Percentiles rank a stretch among this genome's conserved stretches.
These are phyloP conservation scores for Galleria mellonella DNA, from an alignment of 1,140 invertebrate species.

Conservation along the genomic window DNA sequence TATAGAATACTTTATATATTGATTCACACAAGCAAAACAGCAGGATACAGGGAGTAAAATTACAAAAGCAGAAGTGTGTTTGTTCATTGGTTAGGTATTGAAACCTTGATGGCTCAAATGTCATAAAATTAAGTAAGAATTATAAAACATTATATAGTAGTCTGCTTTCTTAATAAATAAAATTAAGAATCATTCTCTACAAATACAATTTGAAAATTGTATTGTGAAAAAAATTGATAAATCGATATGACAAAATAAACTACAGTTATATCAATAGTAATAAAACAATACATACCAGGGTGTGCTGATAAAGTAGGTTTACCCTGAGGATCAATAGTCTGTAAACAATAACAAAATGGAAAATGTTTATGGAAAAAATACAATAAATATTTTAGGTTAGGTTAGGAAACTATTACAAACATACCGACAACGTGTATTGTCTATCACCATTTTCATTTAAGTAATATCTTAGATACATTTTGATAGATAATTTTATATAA, in stretches of 20 bases:
- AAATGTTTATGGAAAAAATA: neutral
- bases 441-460: conserved; percentile 81
- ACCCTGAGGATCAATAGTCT: conserved; percentile 85
- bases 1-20: too few relatives aligned
- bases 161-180: too few relatives aligned
- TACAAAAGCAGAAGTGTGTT: neutral
- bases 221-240: too few relatives aligned
- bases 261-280: too few relatives aligned
- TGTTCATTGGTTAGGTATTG: neutral
- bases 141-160: too few relatives aligned
- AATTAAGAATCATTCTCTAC: too few relatives aligned
- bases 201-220: too few relatives aligned
- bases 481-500: too few relatives aligned
- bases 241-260: too few relatives aligned
- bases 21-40: too few relatives aligned
- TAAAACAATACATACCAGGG: conserved; percentile 80
- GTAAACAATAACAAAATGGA: conserved; percentile 45
- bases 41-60: neutral
- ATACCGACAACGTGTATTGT: conserved; percentile 83
- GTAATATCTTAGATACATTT: conserved; percentile 87
- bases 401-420: neutral
- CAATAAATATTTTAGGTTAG: neutral
- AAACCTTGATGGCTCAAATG: neutral
- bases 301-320: conserved; percentile 91
- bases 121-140: too few relatives aligned